Evolutionary conservation across 2,888 invertebrate species (phyloP).

Genomic region (Entomobrya multifasciata): DNA sequence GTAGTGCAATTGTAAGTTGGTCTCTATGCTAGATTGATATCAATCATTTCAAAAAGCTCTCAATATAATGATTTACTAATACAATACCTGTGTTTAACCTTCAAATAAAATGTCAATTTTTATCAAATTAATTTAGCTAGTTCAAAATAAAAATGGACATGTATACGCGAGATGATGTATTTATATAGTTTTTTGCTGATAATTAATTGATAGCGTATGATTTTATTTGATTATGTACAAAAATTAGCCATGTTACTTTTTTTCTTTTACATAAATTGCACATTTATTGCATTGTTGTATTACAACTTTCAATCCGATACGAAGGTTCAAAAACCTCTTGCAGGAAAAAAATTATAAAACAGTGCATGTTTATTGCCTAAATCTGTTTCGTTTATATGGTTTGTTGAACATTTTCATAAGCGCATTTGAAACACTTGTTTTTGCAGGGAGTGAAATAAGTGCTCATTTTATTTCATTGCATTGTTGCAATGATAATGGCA

Average conservation of each 20-base stretch:
- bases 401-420: conserved; percentile 18
- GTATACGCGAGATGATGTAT: too few species aligned
- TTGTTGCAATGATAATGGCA: conserved; percentile 22
- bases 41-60: too few species aligned
- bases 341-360: background rate
- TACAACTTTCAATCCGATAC: background rate
- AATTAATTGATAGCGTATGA: background rate
- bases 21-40: too few species aligned
- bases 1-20: too few species aligned
- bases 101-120: too few species aligned
- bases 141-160: conserved; percentile 10
- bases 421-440: background rate
- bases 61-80: too few species aligned
- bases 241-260: too few species aligned
- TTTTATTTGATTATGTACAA: too few species aligned
- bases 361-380: background rate
- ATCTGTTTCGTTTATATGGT: conserved; percentile 22
- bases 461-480: background rate
- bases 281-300: background rate
- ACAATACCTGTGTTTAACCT: too few species aligned
- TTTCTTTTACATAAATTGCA: background rate
- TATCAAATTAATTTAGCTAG: background rate
- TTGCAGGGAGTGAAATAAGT: background rate
- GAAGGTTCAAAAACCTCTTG: conserved; percentile 40
- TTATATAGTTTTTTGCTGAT: background rate